Evolutionary conservation across 2,888 invertebrate species (phyloP), one percentile per base, ranked within the genome.

Genomic region (Plebejus anna): DNA sequence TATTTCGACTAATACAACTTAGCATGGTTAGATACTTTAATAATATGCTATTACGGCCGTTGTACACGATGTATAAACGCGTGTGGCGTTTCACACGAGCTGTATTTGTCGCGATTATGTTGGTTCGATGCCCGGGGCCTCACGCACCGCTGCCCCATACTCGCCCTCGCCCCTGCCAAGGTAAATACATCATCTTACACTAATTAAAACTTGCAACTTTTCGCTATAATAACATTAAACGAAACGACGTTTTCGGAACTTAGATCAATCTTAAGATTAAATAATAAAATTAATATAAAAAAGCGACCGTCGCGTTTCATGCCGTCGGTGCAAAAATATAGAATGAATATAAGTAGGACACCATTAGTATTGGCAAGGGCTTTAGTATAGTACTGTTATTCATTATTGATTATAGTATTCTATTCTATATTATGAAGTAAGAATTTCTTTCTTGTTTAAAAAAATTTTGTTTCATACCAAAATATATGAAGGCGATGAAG

Each of bases 1-100:
- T 51, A 13, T 51, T 51, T 51, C 51, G 11, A 51, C 13, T 0
- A 11, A 55, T 55, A 55, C 0, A 51, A 51, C 13, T 13, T 0
- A 16, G 55, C 16, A 16, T 55, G 55, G 55, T 55, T 4, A 55
- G 22, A 32, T 36, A 32, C 32, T 66, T 32, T 66, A 66, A 32
- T 22, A 2, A 66, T 4, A 36, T 66, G 5, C 32, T 61, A 9
- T 28, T 11, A 13, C 9, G 16, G 22, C n/a, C 22, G 1, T 28
- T 4, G 32, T 32, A 28, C 11, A 28, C 28, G 5, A 5, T 75
- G 77, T 78, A 81, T 81, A 81, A 79, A 80, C 77, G 86, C 86
- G 87, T 91, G 90, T 86, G 83, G 78, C 80, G 81, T 82, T 91
- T 90, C 90, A 84, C 91, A 91, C 90, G 90, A 85, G 83, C 85